Percentiles rank a stretch among this genome's conserved stretches.
These are phyloP conservation scores for Drosophila murphyi DNA, from an alignment of 1,140 invertebrate species.

Conservation along the genomic window DNA sequence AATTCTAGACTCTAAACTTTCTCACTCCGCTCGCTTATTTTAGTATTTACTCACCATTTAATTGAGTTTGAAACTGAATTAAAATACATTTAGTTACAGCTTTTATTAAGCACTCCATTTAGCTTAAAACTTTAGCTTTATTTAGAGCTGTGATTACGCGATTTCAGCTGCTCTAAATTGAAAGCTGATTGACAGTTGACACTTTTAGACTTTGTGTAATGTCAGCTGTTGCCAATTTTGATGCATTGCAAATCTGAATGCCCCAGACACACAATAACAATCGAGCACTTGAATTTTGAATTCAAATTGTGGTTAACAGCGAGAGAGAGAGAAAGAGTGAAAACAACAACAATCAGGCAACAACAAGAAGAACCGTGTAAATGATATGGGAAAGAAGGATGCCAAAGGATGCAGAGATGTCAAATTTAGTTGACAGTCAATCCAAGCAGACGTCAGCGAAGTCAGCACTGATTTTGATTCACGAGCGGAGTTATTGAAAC, in stretches of 20 bases:
- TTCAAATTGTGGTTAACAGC: slow-evolving; percentile 19
- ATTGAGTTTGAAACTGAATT: background rate
- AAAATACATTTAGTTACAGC: no score
- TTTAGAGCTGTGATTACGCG: background rate
- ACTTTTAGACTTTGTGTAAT: slow-evolving; percentile 4
- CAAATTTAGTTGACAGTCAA: slow-evolving; percentile 65
- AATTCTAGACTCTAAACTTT: background rate
- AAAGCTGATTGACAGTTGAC: slow-evolving; percentile 13
- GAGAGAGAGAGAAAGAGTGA: background rate
- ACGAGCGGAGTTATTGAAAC: slow-evolving; percentile 48
- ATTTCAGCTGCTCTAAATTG: background rate
- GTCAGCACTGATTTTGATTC: slow-evolving; percentile 39
- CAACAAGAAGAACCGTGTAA: slow-evolving; percentile 1
- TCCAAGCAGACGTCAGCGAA: slow-evolving; percentile 41
- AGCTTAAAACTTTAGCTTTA: background rate
- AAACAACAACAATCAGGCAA: slow-evolving; percentile 3
- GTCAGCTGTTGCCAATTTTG: slow-evolving; percentile 22
- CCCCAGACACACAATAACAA: slow-evolving; percentile 21
- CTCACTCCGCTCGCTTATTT: background rate
- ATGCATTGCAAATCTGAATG: slow-evolving; percentile 7
- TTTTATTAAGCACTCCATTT: no score
- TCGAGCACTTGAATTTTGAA: slow-evolving; percentile 24
- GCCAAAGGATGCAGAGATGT: slow-evolving; percentile 4
- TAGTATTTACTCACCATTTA: background rate
- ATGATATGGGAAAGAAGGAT: slow-evolving; percentile 15